A percentile compares a stretch with the other conserved stretches of the same genome.
Evolutionary conservation across 2,113 vertebrate species (phyloP).

Genomic region (Coryphaenoides rupestris): DNA sequence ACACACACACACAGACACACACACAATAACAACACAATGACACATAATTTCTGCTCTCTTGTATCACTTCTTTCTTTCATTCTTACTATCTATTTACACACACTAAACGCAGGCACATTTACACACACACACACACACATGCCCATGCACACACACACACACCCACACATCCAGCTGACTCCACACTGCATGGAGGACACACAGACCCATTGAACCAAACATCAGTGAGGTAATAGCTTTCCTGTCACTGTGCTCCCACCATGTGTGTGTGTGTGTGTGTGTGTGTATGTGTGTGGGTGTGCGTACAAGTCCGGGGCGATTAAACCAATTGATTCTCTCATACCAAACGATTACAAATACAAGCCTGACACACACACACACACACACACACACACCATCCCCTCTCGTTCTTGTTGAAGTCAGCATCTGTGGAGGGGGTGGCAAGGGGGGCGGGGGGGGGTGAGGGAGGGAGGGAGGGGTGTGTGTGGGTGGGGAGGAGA

Average conservation of each 20-base stretch:
- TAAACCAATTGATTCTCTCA: conserved; percentile 34
- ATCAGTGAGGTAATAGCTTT: conserved; percentile 44
- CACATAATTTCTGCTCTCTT: no score
- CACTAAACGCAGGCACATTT: conserved; percentile 10
- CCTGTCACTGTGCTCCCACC: no score
- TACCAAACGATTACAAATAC: conserved; percentile 19
- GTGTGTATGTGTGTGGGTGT: not conserved
- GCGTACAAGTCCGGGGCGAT: not conserved
- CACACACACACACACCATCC: conserved; percentile 30
- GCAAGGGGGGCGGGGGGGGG: conserved; percentile 26
- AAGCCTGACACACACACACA: conserved; percentile 15
- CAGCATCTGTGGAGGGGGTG: conserved; percentile 54
- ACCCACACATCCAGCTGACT: conserved; percentile 7
- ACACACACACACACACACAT: conserved; percentile 22
- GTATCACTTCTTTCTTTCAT: no score
- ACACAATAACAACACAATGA: not conserved
- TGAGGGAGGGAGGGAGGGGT: conserved; percentile 39
- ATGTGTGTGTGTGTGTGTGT: conserved; percentile 1
- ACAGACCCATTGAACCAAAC: conserved; percentile 41
- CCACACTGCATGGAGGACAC: conserved; percentile 9
- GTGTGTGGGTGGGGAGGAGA: conserved; percentile 10
- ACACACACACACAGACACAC: conserved; percentile 2
- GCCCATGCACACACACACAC: conserved; percentile 14
- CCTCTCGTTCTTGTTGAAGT: conserved; percentile 17
- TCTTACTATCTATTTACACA: not conserved